These are phyloP conservation scores for Austrolebias charrua DNA, from an alignment of 2,797 vertebrate genomes.

Conservation along the genomic window DNA sequence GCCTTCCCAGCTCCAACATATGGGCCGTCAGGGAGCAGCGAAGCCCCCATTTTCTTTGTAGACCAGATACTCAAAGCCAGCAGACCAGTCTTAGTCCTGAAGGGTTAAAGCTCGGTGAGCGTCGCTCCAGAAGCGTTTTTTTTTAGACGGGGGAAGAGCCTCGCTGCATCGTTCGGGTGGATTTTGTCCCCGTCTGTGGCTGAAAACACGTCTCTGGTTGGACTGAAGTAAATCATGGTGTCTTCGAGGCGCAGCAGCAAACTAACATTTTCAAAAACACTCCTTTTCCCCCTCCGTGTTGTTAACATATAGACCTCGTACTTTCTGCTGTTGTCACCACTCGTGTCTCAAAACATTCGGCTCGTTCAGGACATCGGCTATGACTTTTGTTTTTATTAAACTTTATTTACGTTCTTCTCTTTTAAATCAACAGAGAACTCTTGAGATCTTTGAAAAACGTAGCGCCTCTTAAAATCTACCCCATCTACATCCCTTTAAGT, in stretches of 20 bases:
- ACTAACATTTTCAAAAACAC: constrained; percentile 16
- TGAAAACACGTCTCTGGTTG: constrained; percentile 11
- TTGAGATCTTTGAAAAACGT: too few species aligned
- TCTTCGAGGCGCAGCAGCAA: constrained; percentile 31
- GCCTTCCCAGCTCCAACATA: constrained; percentile 48
- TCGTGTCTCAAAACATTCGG: constrained; percentile 29
- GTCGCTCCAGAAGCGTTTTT: constrained; percentile 21
- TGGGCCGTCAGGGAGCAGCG: constrained; percentile 52
- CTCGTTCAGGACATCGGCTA: too few species aligned
- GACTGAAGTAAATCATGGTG: constrained; percentile 29
- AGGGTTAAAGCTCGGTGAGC: too few species aligned
- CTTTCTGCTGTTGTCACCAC: background rate
- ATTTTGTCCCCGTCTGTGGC: background rate
- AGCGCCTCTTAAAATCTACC: too few species aligned
- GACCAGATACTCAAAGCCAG: constrained; percentile 51
- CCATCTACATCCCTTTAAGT: too few species aligned
- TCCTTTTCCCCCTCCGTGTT: constrained; percentile 42
- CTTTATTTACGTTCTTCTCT: too few species aligned
- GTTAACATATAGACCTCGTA: constrained; percentile 16
- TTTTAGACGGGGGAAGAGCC: constrained; percentile 15
- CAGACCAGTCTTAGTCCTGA: constrained; percentile 13
- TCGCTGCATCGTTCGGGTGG: too few species aligned
- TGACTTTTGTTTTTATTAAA: too few species aligned
- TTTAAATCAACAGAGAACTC: too few species aligned
- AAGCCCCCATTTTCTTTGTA: constrained; percentile 65